Evolutionary conservation across 2,888 invertebrate species (phyloP), one percentile per base, ranked within the genome.

Genomic region (Oscheius sp.): DNA sequence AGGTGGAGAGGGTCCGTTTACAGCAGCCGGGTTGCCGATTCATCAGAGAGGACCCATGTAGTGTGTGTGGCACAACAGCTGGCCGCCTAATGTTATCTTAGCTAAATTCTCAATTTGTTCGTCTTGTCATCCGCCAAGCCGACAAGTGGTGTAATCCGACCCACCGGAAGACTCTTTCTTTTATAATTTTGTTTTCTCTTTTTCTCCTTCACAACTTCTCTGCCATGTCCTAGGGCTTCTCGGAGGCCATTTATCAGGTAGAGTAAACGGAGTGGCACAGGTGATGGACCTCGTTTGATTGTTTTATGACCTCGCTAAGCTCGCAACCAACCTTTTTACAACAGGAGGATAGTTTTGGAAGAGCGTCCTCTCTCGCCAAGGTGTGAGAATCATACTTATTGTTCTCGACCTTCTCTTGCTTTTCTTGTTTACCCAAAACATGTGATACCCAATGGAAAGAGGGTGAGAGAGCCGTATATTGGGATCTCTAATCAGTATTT

Each of bases 21-120:
- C 66, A 66, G 66, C 66, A 18, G 61, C 58, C 45, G 25, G 29
- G 69, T 27, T 18, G 55, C 27, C 76, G 69, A 74, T 76, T 76
- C 74, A 74, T 74, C 55, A 63, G 41, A 58, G 69, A n/a, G 56
- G 46, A 27, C 43, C 35, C 23, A 53, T 35, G 66, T 66, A 66
- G 66, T 66, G 63, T 25, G 58, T 49, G 58, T n/a, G 43, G 61
- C 61, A 25, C 69, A 53, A 59, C 68, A 64, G 74, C 72, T 52
- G 66, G 66, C 56, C 68, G n/a, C 29, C 77, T n/a, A 78, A 78
- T 78, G 78, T 78, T 78, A 78, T 78, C 78, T 78, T 78, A 75
- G 53, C 69, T 69, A 69, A 69, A 55, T 69, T 53, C 21, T 29
- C 56, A 53, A 69, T 56, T 69, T 69, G 69, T 69, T 56, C 56